phyloP scores from a whole-genome alignment of 2,797 vertebrate species.

The Cacajao melanocephalus region DNA sequence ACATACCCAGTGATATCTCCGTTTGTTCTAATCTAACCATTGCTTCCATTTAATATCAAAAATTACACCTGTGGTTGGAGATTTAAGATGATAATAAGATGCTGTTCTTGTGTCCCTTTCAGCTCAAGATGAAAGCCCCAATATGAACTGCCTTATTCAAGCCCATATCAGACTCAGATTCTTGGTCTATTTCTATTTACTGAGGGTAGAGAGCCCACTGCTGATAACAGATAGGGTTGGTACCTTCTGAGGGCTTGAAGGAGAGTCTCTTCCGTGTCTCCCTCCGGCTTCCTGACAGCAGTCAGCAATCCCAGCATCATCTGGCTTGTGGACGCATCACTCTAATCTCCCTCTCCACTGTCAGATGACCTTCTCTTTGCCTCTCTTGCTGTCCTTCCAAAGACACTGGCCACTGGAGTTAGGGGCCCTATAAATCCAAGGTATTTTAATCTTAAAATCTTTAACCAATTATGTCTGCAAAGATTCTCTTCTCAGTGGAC shows the following conservation, averaged over 20 bases:
- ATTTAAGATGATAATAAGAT: background rate
- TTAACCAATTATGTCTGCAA: background rate
- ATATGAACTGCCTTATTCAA: too few relatives aligned
- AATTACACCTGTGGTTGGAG: background rate
- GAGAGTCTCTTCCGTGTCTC: fast-evolving
- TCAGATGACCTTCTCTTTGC: fast-evolving
- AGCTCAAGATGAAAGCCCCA: background rate
- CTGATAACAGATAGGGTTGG: too few relatives aligned
- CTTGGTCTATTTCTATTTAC: too few relatives aligned
- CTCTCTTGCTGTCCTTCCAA: background rate
- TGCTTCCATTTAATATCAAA: background rate
- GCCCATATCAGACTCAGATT: too few relatives aligned
- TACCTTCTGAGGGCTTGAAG: background rate
- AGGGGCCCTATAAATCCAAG: background rate
- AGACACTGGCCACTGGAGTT: fast-evolving
- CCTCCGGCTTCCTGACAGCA: fast-evolving
- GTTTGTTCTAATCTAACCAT: background rate
- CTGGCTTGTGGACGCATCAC: fast-evolving
- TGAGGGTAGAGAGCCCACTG: too few relatives aligned
- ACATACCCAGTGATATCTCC: background rate
- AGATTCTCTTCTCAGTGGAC: background rate
- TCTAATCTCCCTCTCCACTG: fast-evolving
- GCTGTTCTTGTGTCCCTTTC: background rate
- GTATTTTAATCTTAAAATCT: background rate
- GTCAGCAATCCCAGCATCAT: fast-evolving